phyloP scores from a whole-genome alignment of 2,113 vertebrate genomes.

The Chamaetylas fuelleborni region DNA sequence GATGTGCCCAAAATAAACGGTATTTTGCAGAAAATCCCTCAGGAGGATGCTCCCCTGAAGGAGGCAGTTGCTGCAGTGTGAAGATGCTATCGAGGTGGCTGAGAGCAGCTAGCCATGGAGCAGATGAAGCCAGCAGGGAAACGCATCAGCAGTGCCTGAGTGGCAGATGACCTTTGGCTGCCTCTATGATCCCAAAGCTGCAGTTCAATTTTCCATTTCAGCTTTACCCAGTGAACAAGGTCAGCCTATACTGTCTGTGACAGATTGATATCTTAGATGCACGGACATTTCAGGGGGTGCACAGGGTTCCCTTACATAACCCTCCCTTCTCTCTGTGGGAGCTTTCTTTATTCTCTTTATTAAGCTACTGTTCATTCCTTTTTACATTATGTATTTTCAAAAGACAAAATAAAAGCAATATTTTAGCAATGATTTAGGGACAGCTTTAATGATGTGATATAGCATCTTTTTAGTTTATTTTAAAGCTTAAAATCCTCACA shows the following conservation, averaged over 20 bases:
- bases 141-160: background rate
- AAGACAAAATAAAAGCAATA: background rate
- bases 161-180: background rate
- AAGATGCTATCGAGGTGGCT: background rate
- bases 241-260: background rate
- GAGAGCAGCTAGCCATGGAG: background rate
- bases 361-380: background rate
- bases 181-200: background rate
- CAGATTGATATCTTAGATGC: background rate
- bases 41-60: background rate
- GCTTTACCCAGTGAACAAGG: constrained; percentile 13
- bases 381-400: background rate
- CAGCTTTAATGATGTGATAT: background rate
- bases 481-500: constrained; percentile 6
- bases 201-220: constrained; percentile 44
- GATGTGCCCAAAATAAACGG: background rate
- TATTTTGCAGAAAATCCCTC: background rate
- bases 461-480: background rate
- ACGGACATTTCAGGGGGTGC: background rate
- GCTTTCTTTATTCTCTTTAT: background rate
- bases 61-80: background rate
- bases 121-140: background rate
- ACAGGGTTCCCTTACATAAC: background rate
- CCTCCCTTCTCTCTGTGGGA: background rate
- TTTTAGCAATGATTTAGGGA: background rate